These are phyloP conservation scores for Pungitius pungitius DNA, from an alignment of 2,113 vertebrate genomes.

Conservation along the genomic window DNA sequence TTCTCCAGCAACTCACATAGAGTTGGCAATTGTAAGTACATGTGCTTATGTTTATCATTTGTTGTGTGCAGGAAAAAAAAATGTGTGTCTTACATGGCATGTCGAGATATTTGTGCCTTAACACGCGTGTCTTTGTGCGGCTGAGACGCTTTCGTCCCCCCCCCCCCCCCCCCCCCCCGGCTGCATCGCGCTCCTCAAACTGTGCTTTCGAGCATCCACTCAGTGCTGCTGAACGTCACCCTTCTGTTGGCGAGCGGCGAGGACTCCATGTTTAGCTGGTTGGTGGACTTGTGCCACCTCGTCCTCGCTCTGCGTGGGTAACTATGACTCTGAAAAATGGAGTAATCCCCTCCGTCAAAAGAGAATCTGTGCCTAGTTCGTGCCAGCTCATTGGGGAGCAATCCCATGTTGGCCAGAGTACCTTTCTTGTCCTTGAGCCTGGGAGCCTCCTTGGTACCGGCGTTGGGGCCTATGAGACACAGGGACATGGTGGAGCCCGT, in stretches of 20 bases:
- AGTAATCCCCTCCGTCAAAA: slow-evolving; percentile 92
- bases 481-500: slow-evolving; percentile 89
- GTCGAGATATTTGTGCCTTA: slow-evolving; percentile 48
- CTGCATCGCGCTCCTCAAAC: slow-evolving; percentile 80
- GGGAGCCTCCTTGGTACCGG: slow-evolving; percentile 78
- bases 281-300: slow-evolving; percentile 90
- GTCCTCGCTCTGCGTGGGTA: slow-evolving; percentile 93
- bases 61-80: slow-evolving; percentile 43
- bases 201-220: slow-evolving; percentile 98
- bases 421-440: slow-evolving; percentile 80
- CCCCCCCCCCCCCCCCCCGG: no score
- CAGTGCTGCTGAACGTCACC: slow-evolving; percentile 93
- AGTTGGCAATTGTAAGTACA: slow-evolving; percentile 58
- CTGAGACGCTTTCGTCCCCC: slow-evolving; percentile 27
- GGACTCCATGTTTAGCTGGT: slow-evolving; percentile 86
- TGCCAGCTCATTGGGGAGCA: slow-evolving; percentile 84
- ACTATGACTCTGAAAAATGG: slow-evolving; percentile 95
- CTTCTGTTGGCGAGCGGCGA: slow-evolving; percentile 83
- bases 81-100: slow-evolving; percentile 56
- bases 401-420: slow-evolving; percentile 71
- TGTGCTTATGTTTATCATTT: slow-evolving; percentile 61
- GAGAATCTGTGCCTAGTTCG: slow-evolving; percentile 91
- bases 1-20: slow-evolving; percentile 68
- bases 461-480: slow-evolving; percentile 85
- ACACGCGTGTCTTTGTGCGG: slow-evolving; percentile 47